Percentiles rank a stretch among this genome's conserved stretches.
Evolutionary conservation across 1,140 invertebrate species (phyloP).

Genomic region (Drosophila pallidifrons): DNA sequence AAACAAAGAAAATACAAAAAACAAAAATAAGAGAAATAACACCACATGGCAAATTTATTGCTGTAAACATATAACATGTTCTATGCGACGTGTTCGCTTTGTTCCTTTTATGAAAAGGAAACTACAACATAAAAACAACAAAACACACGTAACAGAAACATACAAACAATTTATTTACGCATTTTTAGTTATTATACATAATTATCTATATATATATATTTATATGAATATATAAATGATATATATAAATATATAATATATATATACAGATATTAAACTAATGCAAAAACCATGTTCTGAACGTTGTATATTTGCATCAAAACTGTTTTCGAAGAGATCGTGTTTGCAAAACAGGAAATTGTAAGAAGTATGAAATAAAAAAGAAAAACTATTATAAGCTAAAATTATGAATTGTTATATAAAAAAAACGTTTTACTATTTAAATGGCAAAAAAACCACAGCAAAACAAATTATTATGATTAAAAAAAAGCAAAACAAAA

Average conservation of each 20-base stretch:
- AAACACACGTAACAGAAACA: slow-evolving; percentile 42
- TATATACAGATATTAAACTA: slow-evolving; percentile 70
- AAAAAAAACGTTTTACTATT: slow-evolving; percentile 74
- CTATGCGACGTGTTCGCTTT: slow-evolving; percentile 51
- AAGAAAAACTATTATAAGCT: slow-evolving; percentile 70
- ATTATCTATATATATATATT: slow-evolving; percentile 56
- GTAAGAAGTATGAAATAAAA: slow-evolving; percentile 69
- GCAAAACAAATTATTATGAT: slow-evolving; percentile 58
- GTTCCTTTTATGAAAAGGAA: slow-evolving; percentile 81
- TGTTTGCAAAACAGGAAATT: slow-evolving; percentile 65
- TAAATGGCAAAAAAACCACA: slow-evolving; percentile 65
- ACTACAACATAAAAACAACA: slow-evolving; percentile 34
- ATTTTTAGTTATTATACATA: slow-evolving; percentile 79
- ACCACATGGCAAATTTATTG: slow-evolving; percentile 48
- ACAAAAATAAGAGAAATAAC: slow-evolving; percentile 35
- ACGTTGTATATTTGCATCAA: slow-evolving; percentile 73
- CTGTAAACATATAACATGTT: slow-evolving; percentile 43
- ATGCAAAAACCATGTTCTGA: slow-evolving; percentile 68
- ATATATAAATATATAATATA: slow-evolving; percentile 54
- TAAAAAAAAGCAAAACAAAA: slow-evolving; percentile 52
- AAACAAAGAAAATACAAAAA: slow-evolving; percentile 2
- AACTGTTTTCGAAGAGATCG: slow-evolving; percentile 59
- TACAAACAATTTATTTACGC: slow-evolving; percentile 74
- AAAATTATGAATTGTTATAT: slow-evolving; percentile 84
- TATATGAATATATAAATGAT: slow-evolving; percentile 53